A percentile compares a stretch with the other conserved stretches of the same genome.
Conservation (phyloP, 1,140 invertebrate genomes). For the Eubasilissa regina region DNA sequence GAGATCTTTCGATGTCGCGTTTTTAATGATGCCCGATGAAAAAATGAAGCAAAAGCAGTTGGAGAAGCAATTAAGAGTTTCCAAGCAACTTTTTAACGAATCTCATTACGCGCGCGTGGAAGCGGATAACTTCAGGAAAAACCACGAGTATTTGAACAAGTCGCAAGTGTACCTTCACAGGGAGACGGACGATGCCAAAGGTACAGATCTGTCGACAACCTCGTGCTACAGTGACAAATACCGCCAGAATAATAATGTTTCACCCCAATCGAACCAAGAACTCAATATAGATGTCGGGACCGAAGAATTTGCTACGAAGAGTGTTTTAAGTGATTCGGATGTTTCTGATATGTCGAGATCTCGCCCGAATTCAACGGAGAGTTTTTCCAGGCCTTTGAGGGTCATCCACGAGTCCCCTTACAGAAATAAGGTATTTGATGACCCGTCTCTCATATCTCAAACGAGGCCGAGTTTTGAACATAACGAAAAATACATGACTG, state of each 20-base stretch:
- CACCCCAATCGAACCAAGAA: constrained; percentile 68
- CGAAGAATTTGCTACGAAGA: constrained; percentile 69
- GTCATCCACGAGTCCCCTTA: constrained; percentile 67
- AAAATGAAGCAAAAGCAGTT: constrained; percentile 80
- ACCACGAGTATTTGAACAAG: constrained; percentile 67
- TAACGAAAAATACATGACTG: constrained; percentile 64
- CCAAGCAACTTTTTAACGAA: constrained; percentile 69
- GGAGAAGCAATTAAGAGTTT: constrained; percentile 75
- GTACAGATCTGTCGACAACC: constrained; percentile 52
- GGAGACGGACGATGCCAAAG: constrained; percentile 67
- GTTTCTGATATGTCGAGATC: constrained; percentile 70
- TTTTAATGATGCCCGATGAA: constrained; percentile 89
- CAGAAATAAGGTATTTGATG: constrained; percentile 76
- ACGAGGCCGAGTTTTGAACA: constrained; percentile 68
- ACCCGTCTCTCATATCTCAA: constrained; percentile 73
- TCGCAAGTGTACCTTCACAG: constrained; percentile 61
- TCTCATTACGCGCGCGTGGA: constrained; percentile 65
- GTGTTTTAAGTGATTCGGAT: constrained; percentile 70
- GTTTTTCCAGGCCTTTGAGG: constrained; percentile 67
- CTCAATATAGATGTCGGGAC: constrained; percentile 73
- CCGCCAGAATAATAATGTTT: constrained; percentile 69
- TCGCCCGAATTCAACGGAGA: constrained; percentile 70
- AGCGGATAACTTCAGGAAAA: constrained; percentile 64
- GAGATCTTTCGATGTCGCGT: constrained; percentile 89
- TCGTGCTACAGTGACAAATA: constrained; percentile 64